Conservation (phyloP, 2,113 vertebrate genomes). For the Xerus inauris region DNA sequence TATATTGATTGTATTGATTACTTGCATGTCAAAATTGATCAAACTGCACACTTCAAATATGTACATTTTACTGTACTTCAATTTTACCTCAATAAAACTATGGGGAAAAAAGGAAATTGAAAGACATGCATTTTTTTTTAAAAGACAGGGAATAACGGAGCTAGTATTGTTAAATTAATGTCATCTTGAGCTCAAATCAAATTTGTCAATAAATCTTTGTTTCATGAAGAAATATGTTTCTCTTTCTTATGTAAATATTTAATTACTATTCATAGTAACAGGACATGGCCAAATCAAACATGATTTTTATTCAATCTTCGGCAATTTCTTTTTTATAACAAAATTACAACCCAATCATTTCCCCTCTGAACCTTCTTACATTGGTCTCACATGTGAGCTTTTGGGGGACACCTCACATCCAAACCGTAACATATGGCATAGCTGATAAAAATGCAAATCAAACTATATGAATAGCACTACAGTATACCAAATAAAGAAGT, state of each 20-base stretch:
- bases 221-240: slow-evolving; percentile 43
- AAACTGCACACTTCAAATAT: too few relatives aligned
- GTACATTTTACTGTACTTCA: too few relatives aligned
- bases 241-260: slow-evolving; percentile 36
- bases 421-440: background rate
- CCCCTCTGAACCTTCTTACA: too few relatives aligned
- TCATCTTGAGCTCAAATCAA: background rate
- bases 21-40: too few relatives aligned
- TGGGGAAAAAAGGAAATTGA: background rate
- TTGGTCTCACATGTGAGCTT: too few relatives aligned
- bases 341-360: background rate
- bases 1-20: too few relatives aligned
- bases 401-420: too few relatives aligned
- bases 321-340: background rate
- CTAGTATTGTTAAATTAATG: background rate
- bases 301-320: background rate
- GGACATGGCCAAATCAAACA: background rate
- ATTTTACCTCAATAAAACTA: too few relatives aligned
- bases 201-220: background rate
- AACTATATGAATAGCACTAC: background rate
- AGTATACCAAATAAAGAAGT: background rate
- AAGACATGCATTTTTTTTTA: slow-evolving; percentile 8
- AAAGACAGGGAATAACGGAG: background rate
- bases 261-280: slow-evolving; percentile 28
- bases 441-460: background rate